Conservation (phyloP, 2,797 vertebrate genomes). For the Neosilurus mollespiculum region DNA sequence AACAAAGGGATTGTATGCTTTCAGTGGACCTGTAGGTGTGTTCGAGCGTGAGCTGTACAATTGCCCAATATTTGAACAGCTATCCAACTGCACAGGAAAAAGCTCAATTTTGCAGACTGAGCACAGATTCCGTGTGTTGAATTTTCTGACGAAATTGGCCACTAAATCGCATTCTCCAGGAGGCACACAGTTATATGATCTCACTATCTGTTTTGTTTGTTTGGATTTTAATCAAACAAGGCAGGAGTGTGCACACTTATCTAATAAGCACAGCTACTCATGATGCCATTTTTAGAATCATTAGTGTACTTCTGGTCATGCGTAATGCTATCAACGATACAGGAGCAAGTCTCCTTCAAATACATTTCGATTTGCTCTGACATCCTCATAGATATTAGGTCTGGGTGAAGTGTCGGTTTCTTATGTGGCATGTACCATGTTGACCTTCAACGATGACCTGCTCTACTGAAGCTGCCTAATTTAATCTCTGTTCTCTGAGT, state of each 20-base stretch:
- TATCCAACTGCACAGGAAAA: slow-evolving; percentile 67
- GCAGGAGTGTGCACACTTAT: background rate
- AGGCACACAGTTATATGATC: slow-evolving; percentile 46
- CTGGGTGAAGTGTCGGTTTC: slow-evolving; percentile 35
- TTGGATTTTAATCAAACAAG: background rate
- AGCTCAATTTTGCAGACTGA: slow-evolving; percentile 67
- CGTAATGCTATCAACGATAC: background rate
- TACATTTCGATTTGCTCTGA: slow-evolving; percentile 29
- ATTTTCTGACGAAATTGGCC: slow-evolving; percentile 65
- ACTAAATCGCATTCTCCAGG: slow-evolving; percentile 60
- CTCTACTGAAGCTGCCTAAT: slow-evolving; percentile 72
- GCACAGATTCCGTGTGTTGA: slow-evolving; percentile 56
- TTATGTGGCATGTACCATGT: slow-evolving; percentile 64
- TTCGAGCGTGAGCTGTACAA: slow-evolving; percentile 70
- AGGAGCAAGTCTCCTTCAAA: background rate
- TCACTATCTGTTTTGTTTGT: background rate
- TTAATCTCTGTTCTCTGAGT: slow-evolving; percentile 73
- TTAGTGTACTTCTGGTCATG: background rate
- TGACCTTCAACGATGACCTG: slow-evolving; percentile 57
- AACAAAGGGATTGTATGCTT: slow-evolving; percentile 74
- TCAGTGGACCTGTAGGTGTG: slow-evolving; percentile 73
- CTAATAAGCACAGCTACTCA: background rate
- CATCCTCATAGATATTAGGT: slow-evolving; percentile 48
- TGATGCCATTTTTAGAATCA: background rate
- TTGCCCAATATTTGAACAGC: slow-evolving; percentile 74